Evolutionary conservation across 2,888 invertebrate species (phyloP), one percentile per base, ranked within the genome.

Genomic region (Athalia rosae): DNA sequence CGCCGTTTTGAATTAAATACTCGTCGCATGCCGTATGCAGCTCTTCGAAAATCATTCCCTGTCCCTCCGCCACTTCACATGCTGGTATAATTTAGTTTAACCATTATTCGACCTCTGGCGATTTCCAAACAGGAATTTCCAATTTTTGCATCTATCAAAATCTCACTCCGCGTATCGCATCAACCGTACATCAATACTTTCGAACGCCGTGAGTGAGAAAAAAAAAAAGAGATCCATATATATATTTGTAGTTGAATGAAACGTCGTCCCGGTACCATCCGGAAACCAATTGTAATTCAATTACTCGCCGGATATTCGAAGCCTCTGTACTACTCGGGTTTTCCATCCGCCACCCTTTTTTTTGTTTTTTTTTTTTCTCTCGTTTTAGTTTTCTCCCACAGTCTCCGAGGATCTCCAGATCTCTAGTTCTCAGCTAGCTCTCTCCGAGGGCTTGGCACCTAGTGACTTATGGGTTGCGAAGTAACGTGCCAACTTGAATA

Each of bases 401-500:
- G 8, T 50, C 56, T 67, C 11, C 56, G 43, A 43, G 53, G 41
- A 56, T 69, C 69, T 13, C 56, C 13, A 13, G 53, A 56, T 56
- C 56, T 56, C n/a, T 41, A 13, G 13, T 43, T 67, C 67, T 67
- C 13, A 13, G 43, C n/a, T 45, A 41, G 56, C 13, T 56, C n/a
- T 56, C 69, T 43, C 56, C 56, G 41, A 56, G 41, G 69, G 56
- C 69, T 45, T 43, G 69, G 69, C 69, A 69, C 56, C 56, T 7
- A 43, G 69, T 69, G 69, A 69, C 69, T 69, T 69, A 69, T 69
- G 69, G 69, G 69, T 69, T 69, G 56, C 69, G 69, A 69, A 69
- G 69, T 58, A 69, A 69, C 69, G 69, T 69, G 69, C 69, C 69
- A 69, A 69, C 69, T 69, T 69, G 69, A 69, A 69, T 69, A 43